Evolutionary conservation across 2,888 invertebrate genomes (phyloP).

Genomic region (Drosophila pseudotalamancana): DNA sequence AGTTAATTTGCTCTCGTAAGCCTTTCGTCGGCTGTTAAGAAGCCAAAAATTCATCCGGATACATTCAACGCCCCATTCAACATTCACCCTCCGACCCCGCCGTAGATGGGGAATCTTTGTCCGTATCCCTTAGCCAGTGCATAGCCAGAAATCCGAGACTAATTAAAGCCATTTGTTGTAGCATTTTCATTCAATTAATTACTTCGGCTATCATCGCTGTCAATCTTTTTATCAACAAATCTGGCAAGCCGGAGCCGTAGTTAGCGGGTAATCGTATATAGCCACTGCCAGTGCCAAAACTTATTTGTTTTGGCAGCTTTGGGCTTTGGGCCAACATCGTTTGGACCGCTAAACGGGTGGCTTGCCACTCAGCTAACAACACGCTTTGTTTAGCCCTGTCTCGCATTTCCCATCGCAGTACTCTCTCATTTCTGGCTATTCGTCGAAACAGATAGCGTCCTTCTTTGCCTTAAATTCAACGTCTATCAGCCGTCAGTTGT

Average conservation of each 20-base stretch:
- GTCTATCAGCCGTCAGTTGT: conserved; percentile 55
- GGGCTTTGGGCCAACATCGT: conserved; percentile 25
- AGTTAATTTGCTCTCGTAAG: not conserved
- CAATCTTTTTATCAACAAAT: conserved; percentile 77
- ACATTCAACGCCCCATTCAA: not conserved
- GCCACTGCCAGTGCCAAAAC: conserved; percentile 18
- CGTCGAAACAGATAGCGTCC: conserved; percentile 5
- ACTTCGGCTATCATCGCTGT: conserved; percentile 81
- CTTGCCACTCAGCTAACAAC: conserved; percentile 29
- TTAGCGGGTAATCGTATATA: conserved; percentile 25
- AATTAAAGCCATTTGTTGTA: conserved; percentile 80
- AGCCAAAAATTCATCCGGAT: conserved; percentile 22
- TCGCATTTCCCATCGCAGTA: conserved; percentile 7
- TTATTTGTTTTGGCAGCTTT: conserved; percentile 64
- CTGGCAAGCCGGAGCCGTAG: conserved; percentile 48
- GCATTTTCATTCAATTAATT: conserved; percentile 81
- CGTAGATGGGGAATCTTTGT: too few species aligned
- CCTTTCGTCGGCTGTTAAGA: conserved; percentile 1
- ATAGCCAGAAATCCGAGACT: conserved; percentile 76
- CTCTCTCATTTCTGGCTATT: not conserved
- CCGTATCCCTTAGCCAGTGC: too few species aligned
- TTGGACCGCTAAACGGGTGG: conserved; percentile 13
- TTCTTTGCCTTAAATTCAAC: conserved; percentile 24
- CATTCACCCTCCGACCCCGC: not conserved
- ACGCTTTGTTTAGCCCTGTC: conserved; percentile 31